These are phyloP conservation scores for Eupithecia vulgata DNA, from an alignment of 2,888 invertebrate species.

Conservation along the genomic window DNA sequence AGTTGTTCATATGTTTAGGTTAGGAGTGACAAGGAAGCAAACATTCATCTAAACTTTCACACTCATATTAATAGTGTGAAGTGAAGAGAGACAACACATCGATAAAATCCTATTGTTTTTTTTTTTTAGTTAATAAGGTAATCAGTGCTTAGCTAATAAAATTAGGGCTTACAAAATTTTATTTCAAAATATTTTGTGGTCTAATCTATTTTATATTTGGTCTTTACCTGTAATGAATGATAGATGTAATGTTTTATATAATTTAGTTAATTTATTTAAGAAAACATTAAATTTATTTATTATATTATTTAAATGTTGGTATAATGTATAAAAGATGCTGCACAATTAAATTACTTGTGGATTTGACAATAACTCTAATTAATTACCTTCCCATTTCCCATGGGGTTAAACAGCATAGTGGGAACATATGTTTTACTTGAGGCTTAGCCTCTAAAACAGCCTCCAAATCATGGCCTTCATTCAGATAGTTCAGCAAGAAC, in stretches of 20 bases:
- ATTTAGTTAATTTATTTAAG: too few species aligned
- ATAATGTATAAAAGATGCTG: neutral
- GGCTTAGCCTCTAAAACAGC: conserved; percentile 91
- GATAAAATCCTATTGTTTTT: neutral
- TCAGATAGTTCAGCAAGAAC: conserved; percentile 94
- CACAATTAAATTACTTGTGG: neutral
- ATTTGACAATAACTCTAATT: conserved; percentile 15
- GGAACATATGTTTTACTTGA: conserved; percentile 95
- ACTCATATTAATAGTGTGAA: neutral
- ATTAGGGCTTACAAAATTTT: too few species aligned
- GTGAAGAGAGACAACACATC: neutral
- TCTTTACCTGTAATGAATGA: too few species aligned
- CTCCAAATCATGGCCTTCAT: conserved; percentile 93
- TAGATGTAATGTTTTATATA: too few species aligned
- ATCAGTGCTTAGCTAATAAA: neutral
- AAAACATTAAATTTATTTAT: too few species aligned
- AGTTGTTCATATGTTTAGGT: too few species aligned
- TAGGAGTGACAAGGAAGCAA: neutral
- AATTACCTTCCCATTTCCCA: conserved; percentile 95
- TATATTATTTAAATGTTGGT: neutral
- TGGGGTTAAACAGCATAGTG: conserved; percentile 94
- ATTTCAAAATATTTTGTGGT: too few species aligned
- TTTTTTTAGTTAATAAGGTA: neutral
- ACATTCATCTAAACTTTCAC: neutral
- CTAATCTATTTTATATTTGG: too few species aligned